phyloP scores from a whole-genome alignment of 2,113 vertebrate species.

The Dipodomys merriami region DNA sequence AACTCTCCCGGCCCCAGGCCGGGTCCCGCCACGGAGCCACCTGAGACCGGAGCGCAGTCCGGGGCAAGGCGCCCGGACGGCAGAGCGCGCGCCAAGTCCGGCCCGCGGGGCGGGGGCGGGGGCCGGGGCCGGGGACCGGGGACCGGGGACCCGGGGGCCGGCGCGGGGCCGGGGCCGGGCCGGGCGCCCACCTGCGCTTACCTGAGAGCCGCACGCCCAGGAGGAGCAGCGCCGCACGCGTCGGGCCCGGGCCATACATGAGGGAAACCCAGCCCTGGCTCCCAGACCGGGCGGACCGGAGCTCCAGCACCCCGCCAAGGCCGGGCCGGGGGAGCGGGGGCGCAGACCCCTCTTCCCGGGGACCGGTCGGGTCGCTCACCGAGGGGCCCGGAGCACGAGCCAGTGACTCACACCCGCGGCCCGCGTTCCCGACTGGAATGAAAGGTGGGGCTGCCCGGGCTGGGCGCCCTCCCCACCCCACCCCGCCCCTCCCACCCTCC shows the following conservation, averaged over 20 bases:
- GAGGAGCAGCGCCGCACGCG: conserved; percentile 76
- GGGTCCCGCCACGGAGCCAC: too few species aligned
- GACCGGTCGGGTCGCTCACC: not conserved
- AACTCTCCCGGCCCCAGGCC: too few species aligned
- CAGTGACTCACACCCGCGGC: conserved; percentile 29
- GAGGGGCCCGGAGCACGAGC: not conserved
- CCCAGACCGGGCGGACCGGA: not conserved
- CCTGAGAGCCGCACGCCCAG: conserved; percentile 83
- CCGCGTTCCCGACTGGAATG: not conserved
- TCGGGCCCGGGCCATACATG: conserved; percentile 70
- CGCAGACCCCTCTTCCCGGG: not conserved
- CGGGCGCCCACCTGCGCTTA: conserved; percentile 62
- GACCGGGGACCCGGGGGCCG: not conserved
- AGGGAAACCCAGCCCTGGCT: conserved; percentile 3
- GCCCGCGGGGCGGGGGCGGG: too few species aligned
- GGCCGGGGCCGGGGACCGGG: not conserved
- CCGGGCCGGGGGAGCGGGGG: fast-evolving
- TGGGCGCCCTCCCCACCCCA: not conserved
- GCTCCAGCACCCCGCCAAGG: not conserved
- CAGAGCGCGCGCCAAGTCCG: too few species aligned
- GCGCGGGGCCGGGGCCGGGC: not conserved
- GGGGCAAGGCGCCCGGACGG: too few species aligned
- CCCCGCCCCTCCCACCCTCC: not conserved
- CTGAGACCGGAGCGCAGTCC: too few species aligned
- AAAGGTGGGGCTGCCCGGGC: conserved; percentile 71